Evolutionary conservation across 2,888 invertebrate species (phyloP), one percentile per base, ranked within the genome.

Genomic region (Eupithecia exiguata): DNA sequence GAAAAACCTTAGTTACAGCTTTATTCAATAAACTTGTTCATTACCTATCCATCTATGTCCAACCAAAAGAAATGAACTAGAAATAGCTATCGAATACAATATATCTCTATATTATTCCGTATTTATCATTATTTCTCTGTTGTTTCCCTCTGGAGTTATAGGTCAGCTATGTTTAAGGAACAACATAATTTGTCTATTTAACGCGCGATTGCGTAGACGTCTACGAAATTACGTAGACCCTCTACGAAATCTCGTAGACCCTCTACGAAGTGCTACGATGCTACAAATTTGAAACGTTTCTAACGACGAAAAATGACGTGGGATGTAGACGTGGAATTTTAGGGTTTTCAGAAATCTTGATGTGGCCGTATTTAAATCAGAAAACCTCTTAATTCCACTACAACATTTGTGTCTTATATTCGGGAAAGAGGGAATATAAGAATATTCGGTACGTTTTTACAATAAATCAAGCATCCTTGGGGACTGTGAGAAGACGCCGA

Each of bases 161-260:
- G 71, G 65, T 70, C 75, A 65, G 61, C 65, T 67, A 63, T 71
- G 71, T 75, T 30, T 70, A 38, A n/a, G 16, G 68, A 38, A 70
- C 30, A 49, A 30, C 68, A 67, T 75, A 70, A 75, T 77, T 43
- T 38, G 49, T 68, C 36, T 65, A 38, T n/a, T 38, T 65, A 70
- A 61, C 71, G 69, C 72, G 63, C 71, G 58, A 25, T 16, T 21
- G 70, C 77, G 78, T 78, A 79, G 78, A 36, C 71, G 66, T 79
- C 78, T 81, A 79, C 80, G 74, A 71, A 76, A 49, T 72, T 69
- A 72, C 78, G 81, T 80, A 81, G 81, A 77, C 66, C 67, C 74
- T 78, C 78, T 81, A 79, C 80, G 72, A 74, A 76, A 49, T 72
- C 68, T 71, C 75, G 80, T 81, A 81, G 80, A 77, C 67, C 65